Evolutionary conservation across 1,140 invertebrate species (phyloP).

Genomic region (Cherax destructor): DNA sequence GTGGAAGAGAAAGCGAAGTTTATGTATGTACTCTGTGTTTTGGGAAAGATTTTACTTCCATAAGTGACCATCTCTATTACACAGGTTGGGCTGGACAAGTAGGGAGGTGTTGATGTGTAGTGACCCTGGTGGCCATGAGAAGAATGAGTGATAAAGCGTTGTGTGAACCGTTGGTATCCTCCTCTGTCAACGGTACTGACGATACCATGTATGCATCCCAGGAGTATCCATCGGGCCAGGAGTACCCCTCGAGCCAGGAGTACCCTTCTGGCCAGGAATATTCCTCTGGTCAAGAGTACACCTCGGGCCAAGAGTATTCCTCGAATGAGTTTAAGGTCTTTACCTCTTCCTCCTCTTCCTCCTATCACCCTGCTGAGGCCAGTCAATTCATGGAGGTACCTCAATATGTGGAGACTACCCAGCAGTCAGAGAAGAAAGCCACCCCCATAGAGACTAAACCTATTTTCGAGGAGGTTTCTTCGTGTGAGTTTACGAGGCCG

Average conservation of each 20-base stretch:
- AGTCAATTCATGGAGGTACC: constrained; percentile 21
- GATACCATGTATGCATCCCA: constrained; percentile 31
- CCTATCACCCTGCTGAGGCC: constrained; percentile 36
- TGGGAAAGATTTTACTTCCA: neutral
- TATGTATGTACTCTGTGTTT: constrained; percentile 30
- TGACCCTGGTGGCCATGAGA: constrained; percentile 15
- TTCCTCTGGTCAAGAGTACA: constrained; percentile 17
- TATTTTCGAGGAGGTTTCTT: constrained; percentile 38
- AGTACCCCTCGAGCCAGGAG: constrained; percentile 23
- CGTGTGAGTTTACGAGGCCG: constrained; percentile 44
- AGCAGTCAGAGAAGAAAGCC: neutral
- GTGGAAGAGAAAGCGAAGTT: neutral
- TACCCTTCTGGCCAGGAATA: neutral
- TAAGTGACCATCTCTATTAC: neutral
- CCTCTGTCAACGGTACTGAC: constrained; percentile 34
- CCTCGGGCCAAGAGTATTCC: constrained; percentile 15
- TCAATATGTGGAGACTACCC: constrained; percentile 31
- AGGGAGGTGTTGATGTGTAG: constrained; percentile 24
- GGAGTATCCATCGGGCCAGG: constrained; percentile 17
- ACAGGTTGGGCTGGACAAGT: neutral
- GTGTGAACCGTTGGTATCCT: constrained; percentile 50
- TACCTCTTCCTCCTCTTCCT: constrained; percentile 9
- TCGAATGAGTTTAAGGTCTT: constrained; percentile 14
- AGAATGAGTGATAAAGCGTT: constrained; percentile 55
- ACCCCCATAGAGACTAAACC: constrained; percentile 36